Evolutionary conservation across 2,113 vertebrate species (phyloP).

Genomic region (Nicator chloris): DNA sequence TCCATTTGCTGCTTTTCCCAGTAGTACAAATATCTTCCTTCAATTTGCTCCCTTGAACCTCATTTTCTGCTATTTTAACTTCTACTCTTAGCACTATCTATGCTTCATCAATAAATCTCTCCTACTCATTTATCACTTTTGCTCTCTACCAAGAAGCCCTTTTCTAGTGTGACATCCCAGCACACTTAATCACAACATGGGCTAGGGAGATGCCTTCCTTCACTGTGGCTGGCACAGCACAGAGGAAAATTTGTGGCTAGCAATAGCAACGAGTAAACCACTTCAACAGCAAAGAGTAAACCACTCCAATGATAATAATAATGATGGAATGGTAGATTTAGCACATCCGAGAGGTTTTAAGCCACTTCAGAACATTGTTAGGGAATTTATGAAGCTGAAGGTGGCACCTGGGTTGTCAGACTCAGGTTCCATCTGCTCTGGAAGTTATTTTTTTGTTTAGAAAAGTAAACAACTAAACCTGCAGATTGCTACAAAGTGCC

Average conservation of each 20-base stretch:
- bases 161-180: not conserved
- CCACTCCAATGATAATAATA: not conserved
- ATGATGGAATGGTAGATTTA: not conserved
- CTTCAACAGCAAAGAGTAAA: not conserved
- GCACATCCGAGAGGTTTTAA: not conserved
- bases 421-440: not conserved
- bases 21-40: conserved; percentile 51
- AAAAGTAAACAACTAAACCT: not conserved
- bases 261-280: not conserved
- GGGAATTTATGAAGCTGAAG: not conserved
- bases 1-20: conserved; percentile 11
- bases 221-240: not conserved
- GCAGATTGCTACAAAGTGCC: not conserved
- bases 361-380: not conserved
- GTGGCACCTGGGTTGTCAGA: not conserved
- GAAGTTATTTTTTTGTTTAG: not conserved
- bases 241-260: not conserved
- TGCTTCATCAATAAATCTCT: conserved; percentile 76
- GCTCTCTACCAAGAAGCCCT: conserved; percentile 10
- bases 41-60: conserved; percentile 70
- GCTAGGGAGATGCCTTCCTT: not conserved
- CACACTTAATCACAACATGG: not conserved
- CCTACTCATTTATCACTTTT: conserved; percentile 66
- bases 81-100: conserved; percentile 65
- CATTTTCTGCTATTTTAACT: conserved; percentile 77